Evolutionary conservation across 2,113 vertebrate genomes (phyloP).

Genomic region (Cisticola juncidis): DNA sequence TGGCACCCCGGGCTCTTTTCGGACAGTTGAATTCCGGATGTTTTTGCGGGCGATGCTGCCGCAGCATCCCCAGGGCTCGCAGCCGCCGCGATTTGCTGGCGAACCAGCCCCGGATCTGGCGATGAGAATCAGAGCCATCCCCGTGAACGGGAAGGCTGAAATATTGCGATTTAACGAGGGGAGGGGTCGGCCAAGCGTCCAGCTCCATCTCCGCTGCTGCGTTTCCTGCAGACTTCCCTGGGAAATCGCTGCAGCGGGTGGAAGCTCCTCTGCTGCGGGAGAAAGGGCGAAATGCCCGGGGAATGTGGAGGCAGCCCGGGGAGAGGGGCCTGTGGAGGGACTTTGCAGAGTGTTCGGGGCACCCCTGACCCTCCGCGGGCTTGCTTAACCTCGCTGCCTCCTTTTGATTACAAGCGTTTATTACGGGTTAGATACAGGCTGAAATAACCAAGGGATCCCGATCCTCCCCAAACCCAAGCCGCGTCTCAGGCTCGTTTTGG

Average conservation of each 20-base stretch:
- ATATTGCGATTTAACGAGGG: slow-evolving; percentile 60
- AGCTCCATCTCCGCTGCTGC: neutral
- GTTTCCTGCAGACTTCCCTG: neutral
- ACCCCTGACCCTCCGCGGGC: too few relatives aligned
- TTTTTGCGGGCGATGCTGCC: neutral
- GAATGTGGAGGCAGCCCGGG: neutral
- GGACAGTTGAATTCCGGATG: rapidly evolving
- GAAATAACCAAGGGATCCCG: rapidly evolving
- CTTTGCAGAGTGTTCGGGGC: neutral
- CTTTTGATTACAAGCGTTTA: neutral
- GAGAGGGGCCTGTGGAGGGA: neutral
- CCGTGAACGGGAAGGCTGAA: slow-evolving; percentile 35
- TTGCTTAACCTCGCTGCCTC: neutral
- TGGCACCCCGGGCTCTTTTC: neutral
- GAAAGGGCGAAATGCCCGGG: neutral
- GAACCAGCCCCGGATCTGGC: neutral
- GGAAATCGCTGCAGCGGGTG: neutral
- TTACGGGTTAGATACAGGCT: neutral
- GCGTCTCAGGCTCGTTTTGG: neutral
- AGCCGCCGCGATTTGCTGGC: neutral
- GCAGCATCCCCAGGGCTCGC: slow-evolving; percentile 52
- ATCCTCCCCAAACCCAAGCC: too few relatives aligned
- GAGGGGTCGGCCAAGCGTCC: neutral
- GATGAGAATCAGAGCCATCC: slow-evolving; percentile 65
- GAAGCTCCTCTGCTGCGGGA: neutral